Percentiles rank a stretch among this genome's conserved stretches.
phyloP scores from a whole-genome alignment of 2,797 vertebrate genomes.

The Myotis planiceps region DNA sequence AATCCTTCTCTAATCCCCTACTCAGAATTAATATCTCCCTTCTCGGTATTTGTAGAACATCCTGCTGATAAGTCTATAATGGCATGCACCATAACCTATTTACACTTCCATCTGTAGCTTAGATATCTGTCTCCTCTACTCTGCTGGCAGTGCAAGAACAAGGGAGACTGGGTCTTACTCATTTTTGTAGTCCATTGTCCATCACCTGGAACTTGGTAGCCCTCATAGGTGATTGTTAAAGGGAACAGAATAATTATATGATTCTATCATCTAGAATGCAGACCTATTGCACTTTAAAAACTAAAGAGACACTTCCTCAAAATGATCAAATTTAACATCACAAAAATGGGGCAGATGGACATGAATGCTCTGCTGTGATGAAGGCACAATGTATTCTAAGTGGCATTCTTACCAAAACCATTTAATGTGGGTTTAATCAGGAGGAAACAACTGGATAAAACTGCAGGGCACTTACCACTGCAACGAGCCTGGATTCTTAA shows the following conservation, averaged over 20 bases:
- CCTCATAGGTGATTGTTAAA: background rate
- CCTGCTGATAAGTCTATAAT: background rate
- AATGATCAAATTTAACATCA: background rate
- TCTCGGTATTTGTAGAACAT: background rate
- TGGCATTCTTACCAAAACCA: background rate
- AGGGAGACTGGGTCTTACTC: background rate
- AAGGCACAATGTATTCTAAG: background rate
- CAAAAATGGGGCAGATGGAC: background rate
- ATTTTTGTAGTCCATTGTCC: background rate
- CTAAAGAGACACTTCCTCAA: background rate
- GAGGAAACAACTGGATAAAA: conserved; percentile 31
- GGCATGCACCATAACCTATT: background rate
- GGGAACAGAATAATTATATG: background rate
- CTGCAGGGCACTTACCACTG: background rate
- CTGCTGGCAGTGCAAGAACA: background rate
- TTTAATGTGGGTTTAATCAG: background rate
- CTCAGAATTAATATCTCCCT: background rate
- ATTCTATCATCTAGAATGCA: background rate
- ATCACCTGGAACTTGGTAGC: background rate
- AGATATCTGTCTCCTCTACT: background rate
- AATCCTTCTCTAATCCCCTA: background rate
- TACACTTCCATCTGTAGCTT: background rate
- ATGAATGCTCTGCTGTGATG: background rate
- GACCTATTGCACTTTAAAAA: background rate
- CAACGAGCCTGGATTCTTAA: background rate